These are phyloP conservation scores for Lagopus muta DNA, from an alignment of 2,113 vertebrate species.

Conservation along the genomic window DNA sequence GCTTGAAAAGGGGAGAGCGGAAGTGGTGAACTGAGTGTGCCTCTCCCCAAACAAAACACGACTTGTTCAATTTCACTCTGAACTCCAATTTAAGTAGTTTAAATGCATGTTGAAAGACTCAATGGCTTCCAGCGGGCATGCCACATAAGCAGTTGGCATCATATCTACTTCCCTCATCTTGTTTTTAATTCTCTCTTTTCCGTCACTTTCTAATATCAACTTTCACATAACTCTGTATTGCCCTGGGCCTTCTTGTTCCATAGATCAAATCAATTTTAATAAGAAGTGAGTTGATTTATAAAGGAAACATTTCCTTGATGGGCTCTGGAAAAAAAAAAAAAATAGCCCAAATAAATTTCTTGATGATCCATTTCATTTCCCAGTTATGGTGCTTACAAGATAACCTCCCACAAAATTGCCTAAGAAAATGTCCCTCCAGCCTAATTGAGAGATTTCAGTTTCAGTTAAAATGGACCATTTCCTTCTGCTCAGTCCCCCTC, in stretches of 20 bases:
- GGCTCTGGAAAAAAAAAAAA: background rate
- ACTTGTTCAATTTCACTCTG: conserved; percentile 46
- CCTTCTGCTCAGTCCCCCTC: background rate
- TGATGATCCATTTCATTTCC: conserved; percentile 68
- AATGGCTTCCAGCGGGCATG: background rate
- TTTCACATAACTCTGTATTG: conserved; percentile 61
- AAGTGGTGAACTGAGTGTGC: background rate
- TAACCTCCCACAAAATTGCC: conserved; percentile 33
- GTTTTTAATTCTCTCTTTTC: conserved; percentile 52
- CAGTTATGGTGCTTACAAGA: conserved; percentile 38
- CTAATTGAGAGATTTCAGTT: conserved; percentile 45
- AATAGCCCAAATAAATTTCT: conserved; percentile 38
- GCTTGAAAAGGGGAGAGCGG: conserved; percentile 49
- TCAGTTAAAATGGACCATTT: conserved; percentile 28
- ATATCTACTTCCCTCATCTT: conserved; percentile 60
- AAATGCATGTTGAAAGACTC: background rate
- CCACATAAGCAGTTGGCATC: conserved; percentile 49
- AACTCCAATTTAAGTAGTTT: conserved; percentile 48
- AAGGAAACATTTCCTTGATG: conserved; percentile 54
- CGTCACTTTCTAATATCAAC: conserved; percentile 60
- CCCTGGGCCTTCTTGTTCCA: conserved; percentile 29
- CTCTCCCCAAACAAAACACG: conserved; percentile 7
- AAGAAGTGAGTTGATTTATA: conserved; percentile 47
- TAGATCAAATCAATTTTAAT: conserved; percentile 62
- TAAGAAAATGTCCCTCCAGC: conserved; percentile 42